Evolutionary conservation across 1,140 invertebrate species (phyloP).

Genomic region (Neodiprion fabricii): DNA sequence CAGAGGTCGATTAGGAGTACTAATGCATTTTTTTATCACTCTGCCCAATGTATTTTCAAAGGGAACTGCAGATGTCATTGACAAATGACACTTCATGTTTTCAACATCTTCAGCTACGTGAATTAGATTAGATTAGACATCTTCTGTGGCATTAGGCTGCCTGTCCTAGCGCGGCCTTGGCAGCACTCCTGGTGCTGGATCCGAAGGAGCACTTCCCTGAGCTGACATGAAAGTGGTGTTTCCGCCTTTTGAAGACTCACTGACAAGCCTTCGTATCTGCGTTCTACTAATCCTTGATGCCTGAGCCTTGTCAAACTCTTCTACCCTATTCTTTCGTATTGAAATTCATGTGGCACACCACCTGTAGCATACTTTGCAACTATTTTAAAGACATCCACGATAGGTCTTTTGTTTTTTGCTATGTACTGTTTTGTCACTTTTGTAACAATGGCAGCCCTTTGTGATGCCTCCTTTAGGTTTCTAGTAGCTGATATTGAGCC

Average conservation of each 20-base stretch:
- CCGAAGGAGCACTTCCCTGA: too few species aligned
- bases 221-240: too few species aligned
- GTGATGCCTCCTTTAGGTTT: neutral
- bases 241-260: too few species aligned
- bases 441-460: neutral
- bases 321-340: neutral
- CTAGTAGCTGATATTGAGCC: neutral
- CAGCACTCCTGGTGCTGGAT: too few species aligned
- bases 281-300: too few species aligned
- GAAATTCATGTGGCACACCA: neutral
- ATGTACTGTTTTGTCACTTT: constrained; percentile 5
- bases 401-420: neutral
- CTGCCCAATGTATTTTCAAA: constrained; percentile 23
- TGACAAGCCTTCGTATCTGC: too few species aligned
- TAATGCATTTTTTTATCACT: constrained; percentile 7
- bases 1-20: constrained; percentile 18
- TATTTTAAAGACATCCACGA: neutral
- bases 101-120: constrained; percentile 17
- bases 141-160: too few species aligned
- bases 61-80: constrained; percentile 17
- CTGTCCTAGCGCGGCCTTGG: too few species aligned
- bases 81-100: constrained; percentile 15
- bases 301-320: neutral
- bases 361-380: neutral
- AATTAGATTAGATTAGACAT: constrained; percentile 14